phyloP scores from a whole-genome alignment of 2,797 vertebrate genomes.

The Enteromius anoplus region DNA sequence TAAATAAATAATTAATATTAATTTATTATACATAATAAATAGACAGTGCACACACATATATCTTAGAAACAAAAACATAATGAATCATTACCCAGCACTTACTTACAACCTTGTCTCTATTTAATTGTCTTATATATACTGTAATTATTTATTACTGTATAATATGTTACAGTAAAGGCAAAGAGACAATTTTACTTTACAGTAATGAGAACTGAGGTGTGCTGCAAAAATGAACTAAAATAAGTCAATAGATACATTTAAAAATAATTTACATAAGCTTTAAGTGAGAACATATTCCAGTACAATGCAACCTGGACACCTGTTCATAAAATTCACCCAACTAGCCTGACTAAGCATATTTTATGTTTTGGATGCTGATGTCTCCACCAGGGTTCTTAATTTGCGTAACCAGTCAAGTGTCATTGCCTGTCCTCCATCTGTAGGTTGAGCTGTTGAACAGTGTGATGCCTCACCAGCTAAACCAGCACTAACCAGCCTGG shows the following conservation, averaged over 20 bases:
- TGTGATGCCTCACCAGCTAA: not conserved
- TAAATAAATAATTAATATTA: not conserved
- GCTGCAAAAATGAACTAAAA: not conserved
- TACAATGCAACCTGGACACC: not conserved
- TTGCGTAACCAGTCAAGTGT: not conserved
- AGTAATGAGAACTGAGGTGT: not conserved
- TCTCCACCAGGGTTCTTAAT: not conserved
- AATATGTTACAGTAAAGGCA: not conserved
- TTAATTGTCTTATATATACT: not conserved
- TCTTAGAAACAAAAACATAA: too few species aligned
- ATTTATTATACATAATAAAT: too few species aligned
- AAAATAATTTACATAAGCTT: not conserved
- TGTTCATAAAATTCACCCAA: not conserved
- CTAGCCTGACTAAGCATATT: not conserved
- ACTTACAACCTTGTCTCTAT: not conserved
- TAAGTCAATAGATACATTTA: not conserved
- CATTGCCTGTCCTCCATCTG: not conserved
- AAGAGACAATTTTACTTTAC: not conserved
- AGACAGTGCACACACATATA: too few species aligned
- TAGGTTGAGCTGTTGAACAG: not conserved
- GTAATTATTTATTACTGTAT: not conserved
- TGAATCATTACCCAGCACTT: too few species aligned
- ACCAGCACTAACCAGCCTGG: slow-evolving; percentile 12
- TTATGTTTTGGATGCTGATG: not conserved
- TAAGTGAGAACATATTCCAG: not conserved